Evolutionary conservation across 2,797 vertebrate species (phyloP).

Genomic region (Pogoniulus pusillus): DNA sequence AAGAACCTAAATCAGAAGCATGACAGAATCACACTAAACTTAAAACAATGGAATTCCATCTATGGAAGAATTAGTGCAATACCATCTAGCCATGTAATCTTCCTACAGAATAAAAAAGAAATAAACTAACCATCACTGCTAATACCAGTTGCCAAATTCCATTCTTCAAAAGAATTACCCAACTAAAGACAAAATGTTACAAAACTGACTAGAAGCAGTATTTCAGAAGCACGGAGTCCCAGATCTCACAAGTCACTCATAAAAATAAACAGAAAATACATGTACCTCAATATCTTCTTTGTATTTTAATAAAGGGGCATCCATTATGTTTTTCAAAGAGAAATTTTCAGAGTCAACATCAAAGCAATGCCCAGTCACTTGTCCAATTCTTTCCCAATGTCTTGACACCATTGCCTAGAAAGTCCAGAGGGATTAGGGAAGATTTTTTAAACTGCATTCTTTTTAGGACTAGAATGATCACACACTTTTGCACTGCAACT

Average conservation of each 20-base stretch:
- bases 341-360: conserved; percentile 82
- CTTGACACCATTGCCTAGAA: conserved; percentile 81
- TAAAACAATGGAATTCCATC: not conserved
- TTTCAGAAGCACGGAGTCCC: not conserved
- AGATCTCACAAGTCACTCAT: not conserved
- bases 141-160: not conserved
- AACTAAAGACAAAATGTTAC: not conserved
- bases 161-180: not conserved
- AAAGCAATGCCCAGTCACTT: conserved; percentile 80
- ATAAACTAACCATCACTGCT: not conserved
- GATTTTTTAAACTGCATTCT: not conserved
- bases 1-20: not conserved
- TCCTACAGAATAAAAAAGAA: not conserved
- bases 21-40: not conserved
- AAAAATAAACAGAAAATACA: not conserved
- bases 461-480: not conserved
- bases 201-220: not conserved
- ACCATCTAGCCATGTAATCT: not conserved
- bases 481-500: not conserved
- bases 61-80: not conserved
- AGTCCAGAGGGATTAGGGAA: not conserved
- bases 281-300: conserved; percentile 88
- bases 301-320: conserved; percentile 80
- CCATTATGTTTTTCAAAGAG: conserved; percentile 79
- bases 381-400: conserved; percentile 83